phyloP scores from a whole-genome alignment of 2,888 invertebrate genomes.

The Hypsopygia costalis region DNA sequence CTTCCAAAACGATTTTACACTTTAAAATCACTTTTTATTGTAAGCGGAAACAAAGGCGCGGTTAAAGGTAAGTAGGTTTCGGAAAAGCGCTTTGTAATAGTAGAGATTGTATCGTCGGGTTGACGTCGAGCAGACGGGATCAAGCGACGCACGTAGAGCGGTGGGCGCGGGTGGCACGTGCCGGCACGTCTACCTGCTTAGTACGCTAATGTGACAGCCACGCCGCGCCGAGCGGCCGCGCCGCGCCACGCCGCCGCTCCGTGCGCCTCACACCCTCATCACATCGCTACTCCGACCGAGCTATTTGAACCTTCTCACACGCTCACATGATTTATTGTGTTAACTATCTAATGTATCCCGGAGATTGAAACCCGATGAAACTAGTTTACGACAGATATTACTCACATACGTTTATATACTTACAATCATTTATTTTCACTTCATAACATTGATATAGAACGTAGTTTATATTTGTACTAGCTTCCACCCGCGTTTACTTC shows the following conservation, averaged over 20 bases:
- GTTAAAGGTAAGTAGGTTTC: conserved; percentile 10
- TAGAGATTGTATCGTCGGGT: conserved; percentile 10
- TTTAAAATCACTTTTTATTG: not conserved
- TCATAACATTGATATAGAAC: too few species aligned
- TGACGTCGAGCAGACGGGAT: conserved; percentile 15
- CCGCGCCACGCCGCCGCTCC: conserved; percentile 19
- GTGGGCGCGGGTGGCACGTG: conserved; percentile 30
- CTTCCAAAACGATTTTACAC: not conserved
- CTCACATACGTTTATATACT: not conserved
- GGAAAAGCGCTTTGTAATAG: conserved; percentile 12
- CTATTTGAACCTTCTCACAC: conserved; percentile 32
- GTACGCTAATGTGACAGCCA: conserved; percentile 50
- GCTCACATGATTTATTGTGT: conserved; percentile 31
- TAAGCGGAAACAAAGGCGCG: not conserved
- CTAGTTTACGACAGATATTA: not conserved
- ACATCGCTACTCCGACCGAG: conserved; percentile 19
- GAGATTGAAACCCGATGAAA: conserved; percentile 13
- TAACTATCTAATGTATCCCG: conserved; percentile 28
- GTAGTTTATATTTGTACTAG: too few species aligned
- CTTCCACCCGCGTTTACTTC: too few species aligned
- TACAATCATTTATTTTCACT: not conserved
- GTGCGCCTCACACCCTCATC: conserved; percentile 18
- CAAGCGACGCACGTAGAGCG: conserved; percentile 25
- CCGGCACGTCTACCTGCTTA: conserved; percentile 58
- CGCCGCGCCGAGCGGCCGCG: conserved; percentile 17